A percentile compares a stretch with the other conserved stretches of the same genome.
Conservation (phyloP, 1,140 invertebrate genomes). For the Platyscapa corneri region DNA sequence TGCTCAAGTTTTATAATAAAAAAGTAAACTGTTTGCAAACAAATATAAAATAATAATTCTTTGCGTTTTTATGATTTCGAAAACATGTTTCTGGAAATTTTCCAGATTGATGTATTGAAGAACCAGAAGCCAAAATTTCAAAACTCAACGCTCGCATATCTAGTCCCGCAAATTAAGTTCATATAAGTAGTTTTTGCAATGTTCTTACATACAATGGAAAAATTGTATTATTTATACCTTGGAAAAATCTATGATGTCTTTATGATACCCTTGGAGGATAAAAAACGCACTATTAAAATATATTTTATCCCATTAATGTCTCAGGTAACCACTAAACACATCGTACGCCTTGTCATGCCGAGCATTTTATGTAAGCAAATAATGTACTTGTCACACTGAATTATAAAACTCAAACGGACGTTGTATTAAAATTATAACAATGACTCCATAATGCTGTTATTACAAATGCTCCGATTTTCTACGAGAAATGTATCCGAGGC, state of each 20-base stretch:
- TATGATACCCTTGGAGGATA: too few relatives aligned
- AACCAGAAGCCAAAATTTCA: constrained; percentile 14
- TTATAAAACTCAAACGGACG: background rate
- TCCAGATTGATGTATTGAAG: background rate
- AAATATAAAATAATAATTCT: constrained; percentile 5
- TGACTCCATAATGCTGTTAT: too few relatives aligned
- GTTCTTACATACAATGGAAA: background rate
- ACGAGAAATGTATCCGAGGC: too few relatives aligned
- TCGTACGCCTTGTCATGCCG: too few relatives aligned
- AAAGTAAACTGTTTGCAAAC: background rate
- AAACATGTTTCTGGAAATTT: constrained; percentile 7
- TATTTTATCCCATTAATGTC: too few relatives aligned
- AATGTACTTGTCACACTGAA: background rate
- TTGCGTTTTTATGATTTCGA: constrained; percentile 1
- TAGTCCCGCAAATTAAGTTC: background rate
- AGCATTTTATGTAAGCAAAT: too few relatives aligned
- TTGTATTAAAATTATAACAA: background rate
- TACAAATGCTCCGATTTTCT: too few relatives aligned
- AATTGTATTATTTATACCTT: background rate
- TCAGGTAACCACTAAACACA: too few relatives aligned
- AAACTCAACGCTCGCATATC: background rate
- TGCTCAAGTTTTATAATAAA: background rate
- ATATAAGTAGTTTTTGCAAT: constrained; percentile 2
- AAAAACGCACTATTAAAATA: too few relatives aligned
- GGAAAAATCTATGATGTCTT: background rate